A percentile compares a stretch with the other conserved stretches of the same genome.
Evolutionary conservation across 2,113 vertebrate species (phyloP).

Genomic region (Pseudopipra pipra): DNA sequence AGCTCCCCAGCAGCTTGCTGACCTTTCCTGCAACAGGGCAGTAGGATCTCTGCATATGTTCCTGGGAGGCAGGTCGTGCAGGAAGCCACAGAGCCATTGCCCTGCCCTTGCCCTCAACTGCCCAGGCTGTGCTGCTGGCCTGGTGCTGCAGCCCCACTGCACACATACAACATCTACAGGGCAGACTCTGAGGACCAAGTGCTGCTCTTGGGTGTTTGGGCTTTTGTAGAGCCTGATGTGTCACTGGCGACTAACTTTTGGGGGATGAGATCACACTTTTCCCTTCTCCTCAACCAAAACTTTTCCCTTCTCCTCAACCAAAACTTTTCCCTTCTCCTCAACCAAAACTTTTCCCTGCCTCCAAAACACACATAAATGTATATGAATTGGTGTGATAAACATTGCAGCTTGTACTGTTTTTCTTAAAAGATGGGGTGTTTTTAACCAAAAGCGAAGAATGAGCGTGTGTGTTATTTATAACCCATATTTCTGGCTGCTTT

Average conservation of each 20-base stretch:
- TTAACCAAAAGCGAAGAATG: not conserved
- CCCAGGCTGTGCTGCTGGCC: not conserved
- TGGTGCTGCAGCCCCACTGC: not conserved
- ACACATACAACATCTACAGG: rapidly evolving
- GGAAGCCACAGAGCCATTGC: not conserved
- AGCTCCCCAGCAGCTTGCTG: not conserved
- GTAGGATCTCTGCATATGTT: not conserved
- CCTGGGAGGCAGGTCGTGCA: not conserved
- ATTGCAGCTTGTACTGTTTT: not conserved
- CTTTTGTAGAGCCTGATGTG: not conserved
- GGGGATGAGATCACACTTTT: not conserved
- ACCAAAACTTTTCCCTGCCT: not conserved
- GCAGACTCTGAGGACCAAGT: not conserved
- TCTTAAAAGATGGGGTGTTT: not conserved
- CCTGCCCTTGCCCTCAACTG: not conserved
- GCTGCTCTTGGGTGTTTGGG: not conserved
- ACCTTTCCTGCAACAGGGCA: constrained; percentile 13
- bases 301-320: no score
- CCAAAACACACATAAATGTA: not conserved
- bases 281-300: not conserved
- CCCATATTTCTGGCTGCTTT: not conserved
- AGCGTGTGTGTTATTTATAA: not conserved
- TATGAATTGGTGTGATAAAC: not conserved
- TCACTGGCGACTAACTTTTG: not conserved
- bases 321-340: not conserved